Base-by-base conservation (phyloP, 2,113 vertebrate genomes). In the Helogale parvula region DNA sequence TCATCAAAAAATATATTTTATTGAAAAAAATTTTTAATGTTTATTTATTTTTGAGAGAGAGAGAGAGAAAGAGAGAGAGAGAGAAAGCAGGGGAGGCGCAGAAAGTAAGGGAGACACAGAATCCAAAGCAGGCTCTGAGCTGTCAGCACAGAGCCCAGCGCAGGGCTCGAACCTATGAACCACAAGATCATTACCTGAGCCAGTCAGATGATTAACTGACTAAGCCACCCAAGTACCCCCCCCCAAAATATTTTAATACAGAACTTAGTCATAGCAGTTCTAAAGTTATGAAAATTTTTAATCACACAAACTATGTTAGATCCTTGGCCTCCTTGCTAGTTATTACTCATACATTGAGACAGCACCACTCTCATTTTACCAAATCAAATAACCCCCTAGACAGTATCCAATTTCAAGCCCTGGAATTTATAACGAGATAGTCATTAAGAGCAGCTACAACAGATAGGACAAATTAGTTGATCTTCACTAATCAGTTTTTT, bases 231-330 rank as follows among this genome's bases (percentile, higher is more conserved):
- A 60, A 21, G 57, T 0, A 19, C 57, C 21, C 57, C 21, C 57
- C 4, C 57, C 8, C 94, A 5, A 95, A 95, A 77, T 65, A 87
- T 96, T 95, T 96, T 95, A 97, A 92, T 35, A 95, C 29, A 88
- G 27, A 96, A 54, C 29, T 93, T 72, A 90, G 50, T 88, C 52
- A 92, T 25, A 89, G 60, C 13, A 89, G 60, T 31, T 87, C 69
- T 95, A 69, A 65, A 98, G 35, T 92, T 54, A 94, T 71, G 27
- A 92, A 94, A 96, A 92, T 23, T 45, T 82, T 94, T 66, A 95
- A 50, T 83, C 90, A 86, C 66, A 93, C 92, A 96, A 96, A 89
- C 33, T 50, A 90, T 21, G 35, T 83, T 52, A 86, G 54, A 31
- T 60, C 63, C 23, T 87, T 41, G 52, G 66, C 31, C 83, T 93